These are phyloP conservation scores for Tapirus terrestris DNA, from an alignment of 2,113 vertebrate species.

Conservation along the genomic window DNA sequence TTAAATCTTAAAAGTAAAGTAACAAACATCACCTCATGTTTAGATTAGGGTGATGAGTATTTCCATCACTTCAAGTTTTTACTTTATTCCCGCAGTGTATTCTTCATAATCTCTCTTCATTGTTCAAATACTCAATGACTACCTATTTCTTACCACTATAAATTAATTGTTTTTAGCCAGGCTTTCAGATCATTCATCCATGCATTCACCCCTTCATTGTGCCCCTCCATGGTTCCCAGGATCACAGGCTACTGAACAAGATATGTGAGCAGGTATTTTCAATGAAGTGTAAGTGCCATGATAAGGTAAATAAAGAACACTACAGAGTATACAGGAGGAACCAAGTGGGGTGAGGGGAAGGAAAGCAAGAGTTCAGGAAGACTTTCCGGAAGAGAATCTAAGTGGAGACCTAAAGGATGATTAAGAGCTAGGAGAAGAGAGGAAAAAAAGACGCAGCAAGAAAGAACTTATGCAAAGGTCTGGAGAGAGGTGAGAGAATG, in stretches of 20 bases:
- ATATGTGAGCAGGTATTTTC: neutral
- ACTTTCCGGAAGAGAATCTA: neutral
- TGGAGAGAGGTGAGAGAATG: neutral
- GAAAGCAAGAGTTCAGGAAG: neutral
- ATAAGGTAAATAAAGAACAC: neutral
- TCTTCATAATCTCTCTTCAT: neutral
- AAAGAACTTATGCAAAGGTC: neutral
- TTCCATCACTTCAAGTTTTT: neutral
- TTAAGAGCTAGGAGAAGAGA: neutral
- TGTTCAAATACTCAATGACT: neutral
- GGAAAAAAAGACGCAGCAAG: neutral
- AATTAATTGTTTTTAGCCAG: neutral
- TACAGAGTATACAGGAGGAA: neutral
- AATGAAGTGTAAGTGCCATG: neutral
- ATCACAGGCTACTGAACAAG: neutral
- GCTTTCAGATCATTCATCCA: neutral
- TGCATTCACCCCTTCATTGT: neutral
- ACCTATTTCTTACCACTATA: neutral
- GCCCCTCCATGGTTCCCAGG: neutral
- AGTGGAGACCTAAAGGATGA: neutral
- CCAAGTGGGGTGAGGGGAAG: neutral
- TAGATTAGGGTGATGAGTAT: neutral
- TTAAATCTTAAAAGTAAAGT: neutral
- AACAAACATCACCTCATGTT: neutral
- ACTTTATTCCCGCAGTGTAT: neutral